These are phyloP conservation scores for Cryptoprocta ferox DNA, from an alignment of 2,797 vertebrate genomes.

Conservation along the genomic window DNA sequence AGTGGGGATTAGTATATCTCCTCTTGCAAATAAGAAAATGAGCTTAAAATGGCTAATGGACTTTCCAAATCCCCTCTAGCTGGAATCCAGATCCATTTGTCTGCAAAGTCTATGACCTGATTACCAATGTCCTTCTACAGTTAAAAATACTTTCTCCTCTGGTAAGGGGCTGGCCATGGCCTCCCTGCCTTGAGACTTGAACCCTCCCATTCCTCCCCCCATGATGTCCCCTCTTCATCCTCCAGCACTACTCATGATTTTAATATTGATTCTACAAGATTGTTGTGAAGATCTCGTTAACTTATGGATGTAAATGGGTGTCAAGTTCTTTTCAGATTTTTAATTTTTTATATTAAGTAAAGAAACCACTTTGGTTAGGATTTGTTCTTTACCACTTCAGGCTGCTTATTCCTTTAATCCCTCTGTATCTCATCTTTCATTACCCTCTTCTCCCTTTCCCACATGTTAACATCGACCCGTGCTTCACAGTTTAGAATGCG, in stretches of 20 bases:
- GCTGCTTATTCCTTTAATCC: not conserved
- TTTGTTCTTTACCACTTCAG: not conserved
- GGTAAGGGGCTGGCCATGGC: not conserved
- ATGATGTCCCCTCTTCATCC: not conserved
- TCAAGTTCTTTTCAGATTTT: not conserved
- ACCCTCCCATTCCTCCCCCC: not conserved
- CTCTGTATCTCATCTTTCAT: not conserved
- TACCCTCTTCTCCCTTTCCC: not conserved
- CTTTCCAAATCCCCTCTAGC: not conserved
- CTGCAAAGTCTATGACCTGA: not conserved
- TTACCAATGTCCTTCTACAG: not conserved
- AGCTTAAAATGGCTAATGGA: not conserved
- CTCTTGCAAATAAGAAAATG: slow-evolving; percentile 16
- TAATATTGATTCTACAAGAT: not conserved
- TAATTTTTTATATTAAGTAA: not conserved
- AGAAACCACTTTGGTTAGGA: not conserved
- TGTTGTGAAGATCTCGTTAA: not conserved
- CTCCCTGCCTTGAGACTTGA: not conserved
- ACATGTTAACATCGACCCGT: not conserved
- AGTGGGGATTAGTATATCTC: not conserved
- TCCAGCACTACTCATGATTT: not conserved
- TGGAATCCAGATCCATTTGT: not conserved
- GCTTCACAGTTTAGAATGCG: not conserved
- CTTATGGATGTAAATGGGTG: not conserved
- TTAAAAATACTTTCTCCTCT: not conserved